Conservation (phyloP, 1,140 invertebrate genomes). For the Trissolcus basalis region DNA sequence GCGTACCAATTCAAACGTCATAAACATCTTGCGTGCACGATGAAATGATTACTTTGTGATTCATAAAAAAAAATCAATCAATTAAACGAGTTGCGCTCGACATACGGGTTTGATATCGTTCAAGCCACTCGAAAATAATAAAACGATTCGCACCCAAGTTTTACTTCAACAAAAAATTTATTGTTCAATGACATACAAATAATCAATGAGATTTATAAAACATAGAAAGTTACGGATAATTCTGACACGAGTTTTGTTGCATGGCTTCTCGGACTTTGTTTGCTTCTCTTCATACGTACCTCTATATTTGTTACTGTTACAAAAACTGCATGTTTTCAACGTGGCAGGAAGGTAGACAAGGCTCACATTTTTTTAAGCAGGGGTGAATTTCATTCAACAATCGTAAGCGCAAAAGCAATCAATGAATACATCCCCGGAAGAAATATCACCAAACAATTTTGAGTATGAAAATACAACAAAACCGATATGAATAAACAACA, state of each 20-base stretch:
- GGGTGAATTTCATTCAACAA: neutral
- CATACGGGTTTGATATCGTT: too few relatives aligned
- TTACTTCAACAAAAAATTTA: slow-evolving; percentile 43
- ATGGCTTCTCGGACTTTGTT: slow-evolving; percentile 19
- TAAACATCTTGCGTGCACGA: slow-evolving; percentile 13
- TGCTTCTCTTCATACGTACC: neutral
- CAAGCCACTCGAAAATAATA: too few relatives aligned
- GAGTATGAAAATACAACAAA: too few relatives aligned
- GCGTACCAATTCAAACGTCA: slow-evolving; percentile 26
- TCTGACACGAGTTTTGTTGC: slow-evolving; percentile 24
- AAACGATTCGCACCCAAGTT: neutral
- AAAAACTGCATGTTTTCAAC: slow-evolving; percentile 43
- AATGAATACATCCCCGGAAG: too few relatives aligned
- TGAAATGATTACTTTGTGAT: slow-evolving; percentile 29
- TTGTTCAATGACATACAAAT: slow-evolving; percentile 46
- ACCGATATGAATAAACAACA: too few relatives aligned
- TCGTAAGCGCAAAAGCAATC: neutral
- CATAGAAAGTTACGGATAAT: slow-evolving; percentile 39
- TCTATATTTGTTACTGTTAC: slow-evolving; percentile 26
- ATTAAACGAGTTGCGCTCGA: too few relatives aligned
- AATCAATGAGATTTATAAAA: slow-evolving; percentile 45
- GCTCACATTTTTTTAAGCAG: slow-evolving; percentile 38
- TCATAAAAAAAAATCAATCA: too few relatives aligned
- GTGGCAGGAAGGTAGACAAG: slow-evolving; percentile 53
- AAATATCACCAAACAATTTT: too few relatives aligned